Conservation (phyloP, 1,140 invertebrate species). For the Drosophila truncata region DNA sequence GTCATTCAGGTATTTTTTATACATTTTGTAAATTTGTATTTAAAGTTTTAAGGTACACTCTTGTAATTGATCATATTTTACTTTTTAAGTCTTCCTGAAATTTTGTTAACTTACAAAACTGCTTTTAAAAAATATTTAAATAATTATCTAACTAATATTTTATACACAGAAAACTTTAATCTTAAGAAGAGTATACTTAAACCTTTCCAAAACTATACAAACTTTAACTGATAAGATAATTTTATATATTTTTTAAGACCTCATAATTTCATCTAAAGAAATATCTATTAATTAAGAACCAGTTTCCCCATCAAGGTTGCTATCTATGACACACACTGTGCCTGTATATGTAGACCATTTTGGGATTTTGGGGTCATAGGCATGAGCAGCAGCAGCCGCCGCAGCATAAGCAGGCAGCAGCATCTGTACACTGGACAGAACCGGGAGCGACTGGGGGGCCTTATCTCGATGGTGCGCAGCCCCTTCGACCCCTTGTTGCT, state of each 20-base stretch:
- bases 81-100: not conserved
- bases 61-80: not conserved
- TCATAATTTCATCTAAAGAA: not conserved
- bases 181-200: too few relatives aligned
- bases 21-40: too few relatives aligned
- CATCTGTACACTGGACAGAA: constrained; percentile 25
- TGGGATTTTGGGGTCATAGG: constrained; percentile 65
- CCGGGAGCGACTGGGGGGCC: constrained; percentile 10
- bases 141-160: not conserved
- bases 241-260: not conserved
- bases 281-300: not conserved
- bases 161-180: not conserved
- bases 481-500: constrained; percentile 5
- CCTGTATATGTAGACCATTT: constrained; percentile 46
- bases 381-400: constrained; percentile 35
- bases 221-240: not conserved
- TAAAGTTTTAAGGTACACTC: not conserved
- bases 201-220: not conserved
- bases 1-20: not conserved
- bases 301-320: constrained; percentile 4
- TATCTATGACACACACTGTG: constrained; percentile 26
- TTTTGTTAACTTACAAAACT: too few relatives aligned
- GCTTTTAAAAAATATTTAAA: too few relatives aligned
- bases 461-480: constrained; percentile 36
- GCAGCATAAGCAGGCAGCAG: constrained; percentile 33